Evolutionary conservation across 2,797 vertebrate genomes (phyloP), one percentile per base, ranked within the genome.

Genomic region (Meriones psammophilus): DNA sequence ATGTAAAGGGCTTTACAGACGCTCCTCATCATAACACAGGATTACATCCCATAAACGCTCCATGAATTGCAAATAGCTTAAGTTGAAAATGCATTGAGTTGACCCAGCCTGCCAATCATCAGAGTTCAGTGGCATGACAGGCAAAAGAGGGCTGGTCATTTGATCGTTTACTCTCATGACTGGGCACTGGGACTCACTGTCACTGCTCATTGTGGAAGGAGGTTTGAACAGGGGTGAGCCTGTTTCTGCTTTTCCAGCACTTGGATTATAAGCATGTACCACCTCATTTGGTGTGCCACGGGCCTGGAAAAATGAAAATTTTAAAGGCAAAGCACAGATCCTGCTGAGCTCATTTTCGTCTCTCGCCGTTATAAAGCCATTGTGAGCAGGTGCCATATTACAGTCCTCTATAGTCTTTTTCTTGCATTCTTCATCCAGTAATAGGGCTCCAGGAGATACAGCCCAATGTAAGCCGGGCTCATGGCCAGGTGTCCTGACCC

Each of bases 361-460:
- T 74, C 17, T 26, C 33, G 17, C n/a, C 69, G 36, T 6, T 26
- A 2, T 54, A 77, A 78, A 76, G 15, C 58, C 80, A 30, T 22
- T 8, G 10, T 50, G 6, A 76, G 33, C 46, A 1, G 13, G n/a
- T 7, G 33, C n/a, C 60, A 66, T 42, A 13, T 5, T 71, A 33
- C 7, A 8, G 8, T 54, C 66, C 28, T 1, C 5, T 68, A 64
- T 8, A 20, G 5, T 2, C 15, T 39, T 18, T 18, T 24, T 28
- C 22, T 26, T 8, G 1, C 0, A 0, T 66, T 30, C 76, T 56
- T 73, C 15, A 18, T 3, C 15, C 66, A 22, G 1, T 18, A 1
- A 86, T 0, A 0, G 30, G 8, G 12, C 24, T 76, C 18, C 5
- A 14, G 8, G 0, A 60, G 73, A 50, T 17, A 64, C 1, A n/a